Evolutionary conservation across 2,888 invertebrate genomes (phyloP), one percentile per base, ranked within the genome.

Genomic region (Mesochorus sp.): DNA sequence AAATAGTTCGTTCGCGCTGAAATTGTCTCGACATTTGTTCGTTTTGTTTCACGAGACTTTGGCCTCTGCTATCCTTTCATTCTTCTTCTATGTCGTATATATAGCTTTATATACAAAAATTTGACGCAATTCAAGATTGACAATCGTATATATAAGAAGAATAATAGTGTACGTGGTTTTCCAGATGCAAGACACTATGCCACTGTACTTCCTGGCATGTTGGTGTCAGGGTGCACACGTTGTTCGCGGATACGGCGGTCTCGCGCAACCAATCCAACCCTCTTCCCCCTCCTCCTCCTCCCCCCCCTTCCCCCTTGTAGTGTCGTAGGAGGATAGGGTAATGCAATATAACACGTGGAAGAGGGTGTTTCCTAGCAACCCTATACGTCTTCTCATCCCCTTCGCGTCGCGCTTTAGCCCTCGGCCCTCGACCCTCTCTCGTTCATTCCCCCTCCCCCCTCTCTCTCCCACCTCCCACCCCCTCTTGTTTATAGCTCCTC

Each of bases 311-410:
- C 31, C 51, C 34, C 31, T 12, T 14, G 19, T 34, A 51, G 57
- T 67, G 67, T 74, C 55, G 71, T 81, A 80, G 82, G 82, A 84
- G 84, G 82, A 85, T 85, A 86, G 86, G 86, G 86, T 89, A 89
- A 89, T 89, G 88, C 89, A 88, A 89, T 88, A 88, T 88, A 89
- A 88, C 88, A 87, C 87, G 88, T 84, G 86, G 37, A 66, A 84
- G 86, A 88, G 88, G 89, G 89, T 88, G 89, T 89, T 82, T 88
- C 89, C 89, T 89, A 89, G 89, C 89, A 89, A 89, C 89, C 88
- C 86, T 86, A n/a, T n/a, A 82, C 86, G 86, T 87, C 87, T 88
- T 88, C 86, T 85, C 88, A 77, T 84, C 79, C 82, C 81, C 78
- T 81, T 77, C 79, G n/a, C n/a, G n/a, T 72, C 21, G 76, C 67